These are phyloP conservation scores for Orussus abietinus DNA, from an alignment of 1,140 invertebrate species.

Conservation along the genomic window DNA sequence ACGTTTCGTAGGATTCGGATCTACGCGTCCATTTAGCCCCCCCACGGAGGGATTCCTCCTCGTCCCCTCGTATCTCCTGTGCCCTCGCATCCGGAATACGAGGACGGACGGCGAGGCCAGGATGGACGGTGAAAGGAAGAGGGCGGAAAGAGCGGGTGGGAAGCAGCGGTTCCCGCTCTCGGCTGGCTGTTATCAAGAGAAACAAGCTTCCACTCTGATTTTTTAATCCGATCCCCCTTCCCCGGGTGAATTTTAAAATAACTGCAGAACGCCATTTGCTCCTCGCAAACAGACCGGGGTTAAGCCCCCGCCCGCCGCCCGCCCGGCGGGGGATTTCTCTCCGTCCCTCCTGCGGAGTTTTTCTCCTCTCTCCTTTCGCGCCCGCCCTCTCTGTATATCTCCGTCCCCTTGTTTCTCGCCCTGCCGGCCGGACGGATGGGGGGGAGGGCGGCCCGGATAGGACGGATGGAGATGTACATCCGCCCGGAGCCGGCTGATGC, in stretches of 20 bases:
- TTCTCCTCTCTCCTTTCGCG: conserved; percentile 3
- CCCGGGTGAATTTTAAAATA: conserved; percentile 53
- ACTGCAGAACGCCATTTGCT: conserved; percentile 56
- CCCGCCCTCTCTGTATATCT: conserved; percentile 1
- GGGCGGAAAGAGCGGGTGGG: too few relatives aligned
- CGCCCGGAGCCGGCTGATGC: conserved; percentile 24
- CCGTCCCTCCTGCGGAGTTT: conserved; percentile 5
- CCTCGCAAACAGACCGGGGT: conserved; percentile 46
- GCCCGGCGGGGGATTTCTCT: too few relatives aligned
- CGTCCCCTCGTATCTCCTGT: neutral
- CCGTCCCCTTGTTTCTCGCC: conserved; percentile 3
- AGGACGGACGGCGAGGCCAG: conserved; percentile 2
- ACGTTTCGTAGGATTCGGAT: conserved; percentile 9
- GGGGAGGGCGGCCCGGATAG: conserved; percentile 9
- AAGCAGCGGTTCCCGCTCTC: conserved; percentile 45
- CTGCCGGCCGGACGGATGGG: neutral
- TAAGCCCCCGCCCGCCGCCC: conserved; percentile 7
- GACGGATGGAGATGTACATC: conserved; percentile 13
- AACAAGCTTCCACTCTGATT: conserved; percentile 57
- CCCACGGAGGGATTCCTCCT: neutral
- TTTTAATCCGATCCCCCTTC: conserved; percentile 52
- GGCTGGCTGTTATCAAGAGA: conserved; percentile 54
- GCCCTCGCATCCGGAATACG: neutral
- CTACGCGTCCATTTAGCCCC: too few relatives aligned
- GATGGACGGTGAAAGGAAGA: conserved; percentile 8